Conservation (phyloP, 2,113 vertebrate species). For the Chauna torquata region DNA sequence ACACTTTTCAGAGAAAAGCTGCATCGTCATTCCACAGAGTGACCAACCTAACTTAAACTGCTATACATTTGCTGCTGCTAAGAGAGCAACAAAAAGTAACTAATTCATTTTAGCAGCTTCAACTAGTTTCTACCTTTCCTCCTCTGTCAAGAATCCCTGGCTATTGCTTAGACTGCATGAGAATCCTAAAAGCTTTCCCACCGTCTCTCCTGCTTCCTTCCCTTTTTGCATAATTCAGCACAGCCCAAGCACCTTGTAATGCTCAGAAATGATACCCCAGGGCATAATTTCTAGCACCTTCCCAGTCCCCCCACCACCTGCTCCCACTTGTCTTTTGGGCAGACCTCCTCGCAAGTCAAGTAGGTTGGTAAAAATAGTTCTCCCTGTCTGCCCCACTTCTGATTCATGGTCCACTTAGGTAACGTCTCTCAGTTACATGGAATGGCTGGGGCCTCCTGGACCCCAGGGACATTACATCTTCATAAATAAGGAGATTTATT, state of each 20-base stretch:
- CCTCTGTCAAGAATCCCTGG: neutral
- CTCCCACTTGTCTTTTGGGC: conserved; percentile 27
- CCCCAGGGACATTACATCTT: conserved; percentile 70
- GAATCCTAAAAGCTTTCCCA: neutral
- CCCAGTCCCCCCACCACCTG: neutral
- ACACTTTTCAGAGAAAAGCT: neutral
- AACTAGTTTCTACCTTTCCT: conserved; percentile 15
- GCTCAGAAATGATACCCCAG: neutral
- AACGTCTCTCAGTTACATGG: conserved; percentile 69
- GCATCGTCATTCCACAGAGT: neutral
- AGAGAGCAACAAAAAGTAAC: neutral
- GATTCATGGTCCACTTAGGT: conserved; percentile 76
- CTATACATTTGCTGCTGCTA: neutral
- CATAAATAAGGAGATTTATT: conserved; percentile 74
- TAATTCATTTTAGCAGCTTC: neutral
- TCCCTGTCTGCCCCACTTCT: conserved; percentile 57
- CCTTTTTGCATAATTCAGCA: neutral
- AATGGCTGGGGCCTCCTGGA: conserved; percentile 64
- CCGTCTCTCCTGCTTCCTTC: neutral
- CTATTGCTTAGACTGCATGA: neutral
- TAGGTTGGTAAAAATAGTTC: conserved; percentile 52
- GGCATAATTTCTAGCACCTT: neutral
- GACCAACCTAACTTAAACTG: neutral
- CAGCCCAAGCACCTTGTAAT: neutral
- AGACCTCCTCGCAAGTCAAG: conserved; percentile 34